phyloP scores from a whole-genome alignment of 1,140 invertebrate genomes.

The Lordiphosa collinella region DNA sequence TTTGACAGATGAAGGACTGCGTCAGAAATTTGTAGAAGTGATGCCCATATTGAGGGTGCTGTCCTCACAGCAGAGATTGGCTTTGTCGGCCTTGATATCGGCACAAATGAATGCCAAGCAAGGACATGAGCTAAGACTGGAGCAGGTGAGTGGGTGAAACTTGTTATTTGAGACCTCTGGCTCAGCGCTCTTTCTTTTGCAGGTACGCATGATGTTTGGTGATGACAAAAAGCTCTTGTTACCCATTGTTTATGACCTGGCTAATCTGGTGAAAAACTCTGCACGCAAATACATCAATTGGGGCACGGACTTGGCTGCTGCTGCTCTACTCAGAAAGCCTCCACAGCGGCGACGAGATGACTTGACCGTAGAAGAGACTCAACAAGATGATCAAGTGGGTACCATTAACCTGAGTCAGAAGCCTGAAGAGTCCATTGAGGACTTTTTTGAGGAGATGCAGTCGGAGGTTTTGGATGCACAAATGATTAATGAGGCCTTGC shows the following conservation, averaged over 20 bases:
- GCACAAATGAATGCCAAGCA: constrained; percentile 82
- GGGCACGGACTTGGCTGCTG: constrained; percentile 77
- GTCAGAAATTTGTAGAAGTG: constrained; percentile 81
- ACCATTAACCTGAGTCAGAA: constrained; percentile 39
- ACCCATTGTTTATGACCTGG: constrained; percentile 84
- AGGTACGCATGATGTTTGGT: constrained; percentile 82
- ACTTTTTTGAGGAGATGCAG: constrained; percentile 65
- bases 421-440: constrained; percentile 36
- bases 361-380: constrained; percentile 32
- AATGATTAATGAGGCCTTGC: constrained; percentile 67
- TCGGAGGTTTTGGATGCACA: constrained; percentile 65
- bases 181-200: not conserved
- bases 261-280: constrained; percentile 82
- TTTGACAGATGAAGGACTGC: constrained; percentile 47
- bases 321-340: constrained; percentile 40
- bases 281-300: constrained; percentile 75
- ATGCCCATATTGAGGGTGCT: constrained; percentile 84
- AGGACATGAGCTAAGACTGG: constrained; percentile 79
- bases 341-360: constrained; percentile 38
- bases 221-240: constrained; percentile 83
- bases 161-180: not conserved
- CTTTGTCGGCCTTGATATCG: constrained; percentile 83
- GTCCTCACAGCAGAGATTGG: constrained; percentile 82
- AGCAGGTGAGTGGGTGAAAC: constrained; percentile 79
- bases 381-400: constrained; percentile 49